These are phyloP conservation scores for Amia ocellicauda DNA, from an alignment of 2,113 vertebrate genomes.

Conservation along the genomic window DNA sequence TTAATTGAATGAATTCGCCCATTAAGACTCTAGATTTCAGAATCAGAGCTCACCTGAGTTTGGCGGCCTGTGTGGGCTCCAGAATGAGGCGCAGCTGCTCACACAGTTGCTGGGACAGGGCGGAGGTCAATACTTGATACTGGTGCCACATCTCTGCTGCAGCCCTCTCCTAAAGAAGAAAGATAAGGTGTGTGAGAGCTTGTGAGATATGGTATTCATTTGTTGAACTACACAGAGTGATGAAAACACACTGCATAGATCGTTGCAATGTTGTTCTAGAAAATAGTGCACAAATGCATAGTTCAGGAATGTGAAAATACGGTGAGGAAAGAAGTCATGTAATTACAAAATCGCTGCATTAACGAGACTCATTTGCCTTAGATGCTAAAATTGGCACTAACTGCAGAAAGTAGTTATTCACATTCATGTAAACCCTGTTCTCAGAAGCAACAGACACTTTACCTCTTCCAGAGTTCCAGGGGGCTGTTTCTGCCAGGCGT, in stretches of 20 bases:
- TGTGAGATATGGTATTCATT: neutral
- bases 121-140: constrained; percentile 81
- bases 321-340: too few species aligned
- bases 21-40: too few species aligned
- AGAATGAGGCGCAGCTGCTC: constrained; percentile 93
- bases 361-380: too few species aligned
- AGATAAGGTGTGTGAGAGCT: constrained; percentile 14
- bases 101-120: constrained; percentile 92
- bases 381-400: too few species aligned
- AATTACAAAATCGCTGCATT: too few species aligned
- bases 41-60: constrained; percentile 78
- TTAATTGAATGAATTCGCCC: too few species aligned
- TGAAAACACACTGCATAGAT: too few species aligned
- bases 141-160: constrained; percentile 88
- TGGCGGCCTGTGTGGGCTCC: constrained; percentile 91
- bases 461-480: constrained; percentile 80
- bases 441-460: constrained; percentile 7
- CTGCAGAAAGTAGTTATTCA: too few species aligned
- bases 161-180: constrained; percentile 70
- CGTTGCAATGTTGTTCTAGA: too few species aligned
- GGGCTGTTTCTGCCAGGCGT: constrained; percentile 77
- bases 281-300: too few species aligned
- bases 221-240: too few species aligned
- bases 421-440: neutral
- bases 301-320: neutral